Evolutionary conservation across 2,113 vertebrate genomes (phyloP).

Genomic region (Pseudorasbora parva): DNA sequence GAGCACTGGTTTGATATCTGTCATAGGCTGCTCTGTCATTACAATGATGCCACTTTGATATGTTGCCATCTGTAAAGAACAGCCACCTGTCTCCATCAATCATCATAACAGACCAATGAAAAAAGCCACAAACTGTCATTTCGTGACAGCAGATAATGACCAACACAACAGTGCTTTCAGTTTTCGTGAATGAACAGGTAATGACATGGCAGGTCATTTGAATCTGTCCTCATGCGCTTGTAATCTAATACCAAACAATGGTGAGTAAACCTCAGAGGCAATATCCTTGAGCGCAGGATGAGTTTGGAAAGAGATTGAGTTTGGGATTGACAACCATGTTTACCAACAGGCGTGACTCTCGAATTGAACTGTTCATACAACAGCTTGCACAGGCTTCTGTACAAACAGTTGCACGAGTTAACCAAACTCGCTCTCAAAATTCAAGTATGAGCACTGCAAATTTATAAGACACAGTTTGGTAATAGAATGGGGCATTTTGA

Average conservation of each 20-base stretch:
- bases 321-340: conserved; percentile 6
- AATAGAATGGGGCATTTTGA: neutral
- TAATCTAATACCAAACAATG: conserved; percentile 44
- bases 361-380: neutral
- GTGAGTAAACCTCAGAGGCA: conserved; percentile 25
- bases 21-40: conserved; percentile 39
- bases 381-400: neutral
- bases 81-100: conserved; percentile 32
- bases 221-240: conserved; percentile 4
- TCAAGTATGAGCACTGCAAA: neutral
- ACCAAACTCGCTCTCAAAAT: neutral
- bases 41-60: conserved; percentile 28
- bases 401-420: neutral
- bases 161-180: conserved; percentile 17
- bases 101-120: conserved; percentile 39
- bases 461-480: neutral
- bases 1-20: conserved; percentile 25
- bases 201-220: conserved; percentile 34
- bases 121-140: conserved; percentile 36
- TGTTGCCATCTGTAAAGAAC: conserved; percentile 30
- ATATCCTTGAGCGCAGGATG: neutral
- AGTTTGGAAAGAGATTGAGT: conserved; percentile 8
- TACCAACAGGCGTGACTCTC: conserved; percentile 8
- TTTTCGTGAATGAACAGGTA: conserved; percentile 32
- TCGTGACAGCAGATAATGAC: conserved; percentile 22